phyloP scores from a whole-genome alignment of 2,797 vertebrate genomes.

The Monodelphis domestica region DNA sequence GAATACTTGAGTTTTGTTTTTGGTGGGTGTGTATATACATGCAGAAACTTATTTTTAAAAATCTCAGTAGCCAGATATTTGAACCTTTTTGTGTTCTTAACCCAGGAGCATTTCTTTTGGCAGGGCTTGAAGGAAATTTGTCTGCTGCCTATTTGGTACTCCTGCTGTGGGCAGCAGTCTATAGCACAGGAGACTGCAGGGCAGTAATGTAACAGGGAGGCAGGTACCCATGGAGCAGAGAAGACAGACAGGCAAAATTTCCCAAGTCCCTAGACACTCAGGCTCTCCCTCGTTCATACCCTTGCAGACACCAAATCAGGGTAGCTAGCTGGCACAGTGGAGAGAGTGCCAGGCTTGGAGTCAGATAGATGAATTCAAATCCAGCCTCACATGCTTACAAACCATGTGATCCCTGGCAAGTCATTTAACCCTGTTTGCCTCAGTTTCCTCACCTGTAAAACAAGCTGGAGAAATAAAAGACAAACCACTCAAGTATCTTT shows the following conservation, averaged over 20 bases:
- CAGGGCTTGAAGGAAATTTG: conserved; percentile 60
- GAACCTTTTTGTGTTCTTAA: conserved; percentile 68
- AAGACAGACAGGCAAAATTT: not conserved
- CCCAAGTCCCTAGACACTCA: not conserved
- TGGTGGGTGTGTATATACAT: not conserved
- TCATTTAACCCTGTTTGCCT: not conserved
- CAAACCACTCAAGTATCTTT: too few relatives aligned
- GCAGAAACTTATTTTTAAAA: conserved; percentile 41
- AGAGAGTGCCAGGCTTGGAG: not conserved
- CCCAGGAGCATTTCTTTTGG: conserved; percentile 70
- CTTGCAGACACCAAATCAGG: not conserved
- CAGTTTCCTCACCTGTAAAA: not conserved
- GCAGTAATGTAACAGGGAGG: not conserved
- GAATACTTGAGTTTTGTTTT: conserved; percentile 42
- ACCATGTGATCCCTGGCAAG: not conserved
- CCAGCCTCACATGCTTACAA: not conserved
- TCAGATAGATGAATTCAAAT: not conserved
- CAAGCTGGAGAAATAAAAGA: too few relatives aligned
- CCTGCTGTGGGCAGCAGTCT: conserved; percentile 24
- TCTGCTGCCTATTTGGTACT: conserved; percentile 47
- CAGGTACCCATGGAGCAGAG: not conserved
- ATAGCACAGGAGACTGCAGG: not conserved
- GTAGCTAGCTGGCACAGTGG: not conserved
- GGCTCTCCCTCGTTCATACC: not conserved
- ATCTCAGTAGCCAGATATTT: conserved; percentile 56